Evolutionary conservation across 2,797 vertebrate genomes (phyloP).

Genomic region (Pipistrellus kuhlii): DNA sequence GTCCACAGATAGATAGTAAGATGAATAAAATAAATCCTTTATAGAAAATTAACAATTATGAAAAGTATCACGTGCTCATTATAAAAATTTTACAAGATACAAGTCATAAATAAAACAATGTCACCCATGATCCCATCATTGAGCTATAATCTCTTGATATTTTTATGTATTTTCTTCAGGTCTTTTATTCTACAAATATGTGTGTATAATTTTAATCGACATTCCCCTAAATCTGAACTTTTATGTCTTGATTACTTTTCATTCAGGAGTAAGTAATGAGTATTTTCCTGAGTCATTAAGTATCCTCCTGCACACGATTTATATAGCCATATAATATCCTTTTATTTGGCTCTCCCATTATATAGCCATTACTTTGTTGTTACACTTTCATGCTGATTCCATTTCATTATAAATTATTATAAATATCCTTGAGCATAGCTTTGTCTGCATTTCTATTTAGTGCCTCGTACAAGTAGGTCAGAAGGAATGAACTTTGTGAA

Average conservation of each 20-base stretch:
- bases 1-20: background rate
- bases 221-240: background rate
- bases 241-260: conserved; percentile 45
- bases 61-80: background rate
- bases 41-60: background rate
- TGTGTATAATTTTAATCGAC: background rate
- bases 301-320: background rate
- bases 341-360: background rate
- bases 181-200: conserved; percentile 25
- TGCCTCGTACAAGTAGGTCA: conserved; percentile 4
- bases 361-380: conserved; percentile 25
- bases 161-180: conserved; percentile 26
- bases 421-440: background rate
- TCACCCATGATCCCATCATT: background rate
- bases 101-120: background rate
- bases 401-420: conserved; percentile 45
- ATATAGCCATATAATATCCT: background rate
- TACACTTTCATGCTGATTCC: background rate
- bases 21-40: background rate
- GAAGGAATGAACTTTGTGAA: conserved; percentile 24
- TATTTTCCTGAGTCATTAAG: conserved; percentile 44
- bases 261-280: conserved; percentile 35
- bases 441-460: background rate
- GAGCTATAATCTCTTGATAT: background rate
- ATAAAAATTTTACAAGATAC: background rate